Base-by-base conservation (phyloP, 2,113 vertebrate genomes). In the Petroica traversi region DNA sequence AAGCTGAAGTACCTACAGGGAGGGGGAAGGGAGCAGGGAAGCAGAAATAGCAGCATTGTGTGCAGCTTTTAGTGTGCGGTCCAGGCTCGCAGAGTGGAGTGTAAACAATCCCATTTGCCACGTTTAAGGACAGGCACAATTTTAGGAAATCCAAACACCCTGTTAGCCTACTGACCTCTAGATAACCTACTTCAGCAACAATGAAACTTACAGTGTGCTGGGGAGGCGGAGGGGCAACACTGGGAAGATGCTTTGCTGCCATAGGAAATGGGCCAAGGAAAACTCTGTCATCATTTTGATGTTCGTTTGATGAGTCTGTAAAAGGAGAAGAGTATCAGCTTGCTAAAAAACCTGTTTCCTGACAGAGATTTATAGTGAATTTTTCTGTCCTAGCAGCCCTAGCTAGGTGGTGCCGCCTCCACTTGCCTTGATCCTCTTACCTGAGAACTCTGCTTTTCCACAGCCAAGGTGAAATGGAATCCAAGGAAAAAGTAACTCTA, bases 131-230 rank as follows among this genome's bases (percentile, higher is more conserved):
- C 95, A 97, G 95, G 97, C 97, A 98, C 98, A 98, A 98, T 98
- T 98, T 99, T 98, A 98, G 98, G 98, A 99, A 99, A 98, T 98
- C 97, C 97, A 98, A 98, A 98, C 98, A 98, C 97, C 94, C 97
- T 95, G 95, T 96, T 97, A 96, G 97, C 95, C 97, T 96, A 97
- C 97, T 98, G 97, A 97, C 98, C 97, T 97, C 68, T 72, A 95
- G 97, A 97, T 98, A 97, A 98, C 97, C 98, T 97, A 33, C 26
- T 76, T 84, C 68, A 45, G 91, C 86, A 97, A 98, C 98, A 98
- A 98, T 98, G 95, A 97, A 89, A 90, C 80, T 86, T 94, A 96
- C 91, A 97, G 93, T 95, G 26, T 31, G 72, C 61, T 59, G 38
- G 23, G 61, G 89, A 92, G 75, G 85, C 7, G 33, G 83, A 95